These are phyloP conservation scores for Hypselothyrea guttata DNA, from an alignment of 2,888 invertebrate species.

Conservation along the genomic window DNA sequence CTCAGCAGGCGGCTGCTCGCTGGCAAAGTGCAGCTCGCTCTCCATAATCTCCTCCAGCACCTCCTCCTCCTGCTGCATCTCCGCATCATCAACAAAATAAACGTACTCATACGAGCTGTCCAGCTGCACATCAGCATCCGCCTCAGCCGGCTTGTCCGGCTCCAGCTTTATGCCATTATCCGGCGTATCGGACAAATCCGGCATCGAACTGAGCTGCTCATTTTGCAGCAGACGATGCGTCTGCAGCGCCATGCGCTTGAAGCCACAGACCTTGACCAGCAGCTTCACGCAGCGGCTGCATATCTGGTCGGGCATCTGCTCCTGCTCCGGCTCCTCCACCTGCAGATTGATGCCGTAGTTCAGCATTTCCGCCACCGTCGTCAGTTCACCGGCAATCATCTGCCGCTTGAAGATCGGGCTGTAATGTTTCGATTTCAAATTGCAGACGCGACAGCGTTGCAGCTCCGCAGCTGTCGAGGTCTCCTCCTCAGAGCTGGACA, in stretches of 20 bases:
- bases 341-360: constrained; percentile 64
- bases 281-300: constrained; percentile 69
- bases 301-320: constrained; percentile 72
- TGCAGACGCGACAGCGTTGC: constrained; percentile 77
- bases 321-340: constrained; percentile 56
- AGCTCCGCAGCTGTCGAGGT: constrained; percentile 15
- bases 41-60: constrained; percentile 34
- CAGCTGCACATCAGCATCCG: constrained; percentile 24
- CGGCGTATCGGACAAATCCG: neutral
- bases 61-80: neutral
- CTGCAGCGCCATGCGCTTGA: constrained; percentile 70
- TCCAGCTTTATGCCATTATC: neutral
- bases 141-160: neutral
- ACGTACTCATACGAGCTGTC: constrained; percentile 24
- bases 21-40: constrained; percentile 20
- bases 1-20: constrained; percentile 16
- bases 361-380: constrained; percentile 76
- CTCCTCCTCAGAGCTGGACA: constrained; percentile 24
- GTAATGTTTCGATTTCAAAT: constrained; percentile 61
- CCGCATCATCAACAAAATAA: constrained; percentile 35
- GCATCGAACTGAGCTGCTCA: too few relatives aligned
- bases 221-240: constrained; percentile 69
- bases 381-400: constrained; percentile 71
- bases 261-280: constrained; percentile 65
- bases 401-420: constrained; percentile 69